A percentile compares a stretch with the other conserved stretches of the same genome.
These are phyloP conservation scores for Sylvietta virens DNA, from an alignment of 2,113 vertebrate species.

Conservation along the genomic window DNA sequence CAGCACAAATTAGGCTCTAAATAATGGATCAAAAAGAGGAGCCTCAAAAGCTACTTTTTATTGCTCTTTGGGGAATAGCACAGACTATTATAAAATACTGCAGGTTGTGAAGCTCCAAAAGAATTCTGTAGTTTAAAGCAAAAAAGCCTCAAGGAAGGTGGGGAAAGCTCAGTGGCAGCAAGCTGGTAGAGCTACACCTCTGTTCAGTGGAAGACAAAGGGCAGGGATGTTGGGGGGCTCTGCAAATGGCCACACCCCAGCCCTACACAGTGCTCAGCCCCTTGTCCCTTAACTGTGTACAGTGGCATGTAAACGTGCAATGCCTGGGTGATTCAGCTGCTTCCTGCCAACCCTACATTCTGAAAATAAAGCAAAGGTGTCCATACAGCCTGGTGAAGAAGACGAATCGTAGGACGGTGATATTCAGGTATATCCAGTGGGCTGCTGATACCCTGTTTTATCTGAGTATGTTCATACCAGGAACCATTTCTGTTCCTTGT, in stretches of 20 bases:
- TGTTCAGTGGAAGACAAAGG: not conserved
- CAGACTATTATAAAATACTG: conserved; percentile 38
- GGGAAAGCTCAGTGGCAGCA: not conserved
- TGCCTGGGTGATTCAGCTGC: not conserved
- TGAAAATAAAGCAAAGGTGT: not conserved
- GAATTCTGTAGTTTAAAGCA: not conserved
- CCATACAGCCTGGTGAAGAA: not conserved
- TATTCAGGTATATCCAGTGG: not conserved
- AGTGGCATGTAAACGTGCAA: rapidly evolving
- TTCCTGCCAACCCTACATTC: not conserved
- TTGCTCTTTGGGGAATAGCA: conserved; percentile 6
- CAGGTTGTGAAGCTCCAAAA: conserved; percentile 6
- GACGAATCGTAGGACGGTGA: not conserved
- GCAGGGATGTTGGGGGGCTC: not conserved
- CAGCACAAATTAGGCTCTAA: conserved; percentile 45
- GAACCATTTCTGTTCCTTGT: not conserved
- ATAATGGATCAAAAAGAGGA: conserved; percentile 60
- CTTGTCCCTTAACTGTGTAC: not conserved
- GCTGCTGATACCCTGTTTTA: not conserved
- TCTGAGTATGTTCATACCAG: not conserved
- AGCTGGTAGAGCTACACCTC: not conserved
- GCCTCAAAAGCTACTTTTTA: conserved; percentile 41
- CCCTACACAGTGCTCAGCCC: rapidly evolving
- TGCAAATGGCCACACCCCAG: not conserved
- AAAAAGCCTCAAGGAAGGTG: not conserved